Conservation (phyloP, 2,113 vertebrate species). For the Chloropsis hardwickii region DNA sequence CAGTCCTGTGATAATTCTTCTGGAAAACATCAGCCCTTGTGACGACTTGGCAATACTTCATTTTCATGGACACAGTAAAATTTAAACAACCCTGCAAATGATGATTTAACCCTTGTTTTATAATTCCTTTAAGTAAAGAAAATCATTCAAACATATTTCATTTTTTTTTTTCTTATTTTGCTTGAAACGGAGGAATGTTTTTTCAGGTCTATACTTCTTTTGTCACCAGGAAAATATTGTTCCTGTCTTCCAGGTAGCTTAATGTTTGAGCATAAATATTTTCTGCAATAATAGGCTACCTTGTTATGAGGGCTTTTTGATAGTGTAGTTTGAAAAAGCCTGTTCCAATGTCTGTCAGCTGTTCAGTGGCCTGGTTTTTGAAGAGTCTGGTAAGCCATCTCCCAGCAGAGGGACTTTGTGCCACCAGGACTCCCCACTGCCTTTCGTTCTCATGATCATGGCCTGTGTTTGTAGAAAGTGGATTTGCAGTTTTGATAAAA, state of each 20-base stretch:
- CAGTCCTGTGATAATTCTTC: neutral
- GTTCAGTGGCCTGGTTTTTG: neutral
- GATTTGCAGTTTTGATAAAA: neutral
- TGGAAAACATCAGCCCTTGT: neutral
- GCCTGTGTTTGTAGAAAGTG: neutral
- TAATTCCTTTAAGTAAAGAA: neutral
- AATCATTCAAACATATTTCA: neutral
- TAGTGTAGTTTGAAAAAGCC: neutral
- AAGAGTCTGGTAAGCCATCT: neutral
- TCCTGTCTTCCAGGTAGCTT: neutral
- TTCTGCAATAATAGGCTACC: neutral
- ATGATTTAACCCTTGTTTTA: constrained; percentile 3
- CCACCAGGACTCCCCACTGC: neutral
- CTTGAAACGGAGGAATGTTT: neutral
- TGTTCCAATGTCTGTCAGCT: neutral
- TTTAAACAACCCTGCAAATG: neutral
- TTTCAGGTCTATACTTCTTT: neutral
- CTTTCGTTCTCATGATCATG: rapidly evolving
- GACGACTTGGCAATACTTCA: neutral
- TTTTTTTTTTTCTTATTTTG: neutral
- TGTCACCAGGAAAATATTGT: neutral
- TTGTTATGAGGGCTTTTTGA: neutral
- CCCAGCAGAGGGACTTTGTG: neutral
- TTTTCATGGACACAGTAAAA: neutral
- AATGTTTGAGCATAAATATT: neutral